These are phyloP conservation scores for Pachycephala philippinensis DNA, from an alignment of 2,113 vertebrate genomes.

Conservation along the genomic window DNA sequence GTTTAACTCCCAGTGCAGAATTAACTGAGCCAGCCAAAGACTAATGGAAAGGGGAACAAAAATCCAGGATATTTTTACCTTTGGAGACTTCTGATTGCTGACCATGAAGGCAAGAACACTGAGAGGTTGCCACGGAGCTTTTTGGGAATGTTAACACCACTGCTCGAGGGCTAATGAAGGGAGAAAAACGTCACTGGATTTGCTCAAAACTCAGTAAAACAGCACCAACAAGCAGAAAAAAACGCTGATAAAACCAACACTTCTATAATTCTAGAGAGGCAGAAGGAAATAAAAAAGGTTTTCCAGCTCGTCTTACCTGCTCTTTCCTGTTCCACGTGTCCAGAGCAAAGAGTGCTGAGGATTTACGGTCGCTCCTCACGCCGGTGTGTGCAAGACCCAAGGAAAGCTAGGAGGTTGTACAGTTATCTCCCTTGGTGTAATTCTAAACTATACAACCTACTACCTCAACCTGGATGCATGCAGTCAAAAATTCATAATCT, in stretches of 20 bases:
- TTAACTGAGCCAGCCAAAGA: not conserved
- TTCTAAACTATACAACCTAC: conserved; percentile 99
- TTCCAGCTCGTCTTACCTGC: conserved; percentile 72
- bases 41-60: not conserved
- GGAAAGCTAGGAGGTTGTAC: conserved; percentile 99
- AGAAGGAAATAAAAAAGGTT: not conserved
- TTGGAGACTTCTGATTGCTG: conserved; percentile 16
- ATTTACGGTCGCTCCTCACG: conserved; percentile 53
- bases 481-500: conserved; percentile 63
- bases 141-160: not conserved
- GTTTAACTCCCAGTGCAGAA: not conserved
- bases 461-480: conserved; percentile 96
- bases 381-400: conserved; percentile 83
- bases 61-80: not conserved
- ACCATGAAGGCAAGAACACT: not conserved
- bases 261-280: not conserved
- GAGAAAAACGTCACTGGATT: not conserved
- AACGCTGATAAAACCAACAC: not conserved
- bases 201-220: not conserved
- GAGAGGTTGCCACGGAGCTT: conserved; percentile 29
- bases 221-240: not conserved
- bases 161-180: not conserved
- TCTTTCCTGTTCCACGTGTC: conserved; percentile 23
- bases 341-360: conserved; percentile 54
- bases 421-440: conserved; percentile 98